A percentile compares a stretch with the other conserved stretches of the same genome.
phyloP scores from a whole-genome alignment of 2,888 invertebrate genomes.

The Bombyx huttoni region DNA sequence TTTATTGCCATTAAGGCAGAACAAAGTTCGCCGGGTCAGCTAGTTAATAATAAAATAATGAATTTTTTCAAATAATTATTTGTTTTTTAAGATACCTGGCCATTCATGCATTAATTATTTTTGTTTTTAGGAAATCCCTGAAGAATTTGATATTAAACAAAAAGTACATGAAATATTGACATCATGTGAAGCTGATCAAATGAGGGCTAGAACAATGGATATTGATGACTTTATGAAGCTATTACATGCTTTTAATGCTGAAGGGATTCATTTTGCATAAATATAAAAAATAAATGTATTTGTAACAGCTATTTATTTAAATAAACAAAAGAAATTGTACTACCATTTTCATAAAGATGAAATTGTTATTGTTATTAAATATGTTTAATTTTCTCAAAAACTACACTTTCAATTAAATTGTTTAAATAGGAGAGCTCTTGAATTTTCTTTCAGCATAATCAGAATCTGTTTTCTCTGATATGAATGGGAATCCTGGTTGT shows the following conservation, averaged over 20 bases:
- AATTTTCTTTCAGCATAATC: conserved; percentile 84
- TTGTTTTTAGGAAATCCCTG: conserved; percentile 76
- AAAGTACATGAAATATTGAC: conserved; percentile 83
- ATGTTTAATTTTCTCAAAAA: background rate
- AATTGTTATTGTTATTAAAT: background rate
- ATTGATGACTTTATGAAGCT: conserved; percentile 95
- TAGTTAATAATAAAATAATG: background rate
- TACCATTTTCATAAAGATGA: conserved; percentile 5
- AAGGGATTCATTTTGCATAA: conserved; percentile 93
- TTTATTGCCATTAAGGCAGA: too few species aligned
- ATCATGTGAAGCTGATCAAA: conserved; percentile 77
- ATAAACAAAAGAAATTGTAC: conserved; percentile 12
- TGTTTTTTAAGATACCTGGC: too few species aligned
- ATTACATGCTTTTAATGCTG: conserved; percentile 89
- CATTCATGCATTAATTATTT: conserved; percentile 2
- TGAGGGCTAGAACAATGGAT: conserved; percentile 94
- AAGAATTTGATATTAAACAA: conserved; percentile 86
- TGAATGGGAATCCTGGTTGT: conserved; percentile 78
- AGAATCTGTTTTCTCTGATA: conserved; percentile 69
- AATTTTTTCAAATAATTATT: background rate
- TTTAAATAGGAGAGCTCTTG: conserved; percentile 71
- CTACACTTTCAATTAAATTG: background rate
- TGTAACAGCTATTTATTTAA: conserved; percentile 7
- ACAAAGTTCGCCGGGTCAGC: too few species aligned
- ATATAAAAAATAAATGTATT: conserved; percentile 6